A percentile compares a stretch with the other conserved stretches of the same genome.
phyloP scores from a whole-genome alignment of 2,113 vertebrate genomes.

The Osmerus mordax region DNA sequence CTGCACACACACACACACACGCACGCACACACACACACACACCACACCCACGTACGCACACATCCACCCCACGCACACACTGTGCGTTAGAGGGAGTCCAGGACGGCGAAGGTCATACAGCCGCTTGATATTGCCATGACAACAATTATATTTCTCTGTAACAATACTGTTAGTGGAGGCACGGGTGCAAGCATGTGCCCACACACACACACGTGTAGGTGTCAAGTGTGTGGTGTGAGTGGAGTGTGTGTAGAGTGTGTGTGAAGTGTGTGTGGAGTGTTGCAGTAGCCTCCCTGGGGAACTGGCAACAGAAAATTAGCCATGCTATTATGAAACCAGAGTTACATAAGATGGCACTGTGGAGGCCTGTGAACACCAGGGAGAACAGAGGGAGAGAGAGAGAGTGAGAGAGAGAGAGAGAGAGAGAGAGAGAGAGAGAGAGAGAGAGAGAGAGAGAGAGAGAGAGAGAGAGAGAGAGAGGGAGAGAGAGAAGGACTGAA shows the following conservation, averaged over 20 bases:
- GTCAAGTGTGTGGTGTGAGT: constrained; percentile 12
- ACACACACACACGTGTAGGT: neutral
- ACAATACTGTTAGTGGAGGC: no score
- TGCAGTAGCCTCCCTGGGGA: constrained; percentile 30
- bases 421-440: constrained; percentile 14
- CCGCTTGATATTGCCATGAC: no score
- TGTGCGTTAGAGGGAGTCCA: neutral
- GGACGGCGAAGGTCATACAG: no score
- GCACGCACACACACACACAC: constrained; percentile 6
- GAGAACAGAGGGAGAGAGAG: constrained; percentile 16
- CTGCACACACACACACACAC: constrained; percentile 58
- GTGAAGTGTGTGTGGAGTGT: neutral
- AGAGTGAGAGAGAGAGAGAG: neutral
- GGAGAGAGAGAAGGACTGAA: neutral
- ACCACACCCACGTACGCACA: constrained; percentile 20
- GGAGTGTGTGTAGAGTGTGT: no score
- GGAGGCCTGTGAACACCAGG: constrained; percentile 33
- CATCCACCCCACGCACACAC: neutral
- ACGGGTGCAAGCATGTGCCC: neutral
- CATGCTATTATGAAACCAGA: constrained; percentile 47
- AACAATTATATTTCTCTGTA: no score
- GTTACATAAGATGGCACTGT: constrained; percentile 61
- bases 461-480: constrained; percentile 8
- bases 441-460: constrained; percentile 1
- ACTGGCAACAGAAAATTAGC: constrained; percentile 49